Evolutionary conservation across 23 tunicate genomes (phyloP), one percentile per base, ranked within the genome.

Genomic region (Botrylloides violaceus): DNA sequence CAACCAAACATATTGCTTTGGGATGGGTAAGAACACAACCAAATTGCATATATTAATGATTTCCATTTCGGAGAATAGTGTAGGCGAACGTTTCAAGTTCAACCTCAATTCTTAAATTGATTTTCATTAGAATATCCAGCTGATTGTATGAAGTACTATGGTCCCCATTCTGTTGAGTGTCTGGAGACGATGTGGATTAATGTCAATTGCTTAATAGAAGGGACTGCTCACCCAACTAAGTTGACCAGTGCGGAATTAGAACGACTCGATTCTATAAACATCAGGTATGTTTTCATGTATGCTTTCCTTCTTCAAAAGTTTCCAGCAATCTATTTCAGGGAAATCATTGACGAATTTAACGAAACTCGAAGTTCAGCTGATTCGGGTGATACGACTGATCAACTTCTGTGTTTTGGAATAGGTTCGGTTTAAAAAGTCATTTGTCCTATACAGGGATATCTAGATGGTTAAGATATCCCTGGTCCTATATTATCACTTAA

Each of bases 111-210:
- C n/a, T n/a, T n/a, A 58, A 4, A 70, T 19, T 27, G 25, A 38
- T 31, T 2, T 53, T 33, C 21, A 50, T 9, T 12, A 63, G 70
- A 9, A 7, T 63, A 63, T 28, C 70, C 70, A 25, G 9, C 70
- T 3, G 29, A 63, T 28, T 63, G 70, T 28, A 63, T 34, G 29
- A 63, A 63, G 3, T 63, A 63, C 36, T 72, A 58, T 57, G 77
- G 77, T 18, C 65, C 29, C 5, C 77, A 72, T 33, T 27, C 77
- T 2, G n/a, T 56, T 7, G 77, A 72, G n/a, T 72, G 77, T 55
- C 35, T 72, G 65, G 61, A 48, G 55, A 72, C 77, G 5, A 22
- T 72, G 2, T 72, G 77, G 77, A 4, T 29, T 1, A 29, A 32
- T 57, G 77, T 32, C 4, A 24, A 72, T 1, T 72, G 77, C 23